These are phyloP conservation scores for Allophyes oxyacanthae DNA, from an alignment of 2,888 invertebrate species.

Conservation along the genomic window DNA sequence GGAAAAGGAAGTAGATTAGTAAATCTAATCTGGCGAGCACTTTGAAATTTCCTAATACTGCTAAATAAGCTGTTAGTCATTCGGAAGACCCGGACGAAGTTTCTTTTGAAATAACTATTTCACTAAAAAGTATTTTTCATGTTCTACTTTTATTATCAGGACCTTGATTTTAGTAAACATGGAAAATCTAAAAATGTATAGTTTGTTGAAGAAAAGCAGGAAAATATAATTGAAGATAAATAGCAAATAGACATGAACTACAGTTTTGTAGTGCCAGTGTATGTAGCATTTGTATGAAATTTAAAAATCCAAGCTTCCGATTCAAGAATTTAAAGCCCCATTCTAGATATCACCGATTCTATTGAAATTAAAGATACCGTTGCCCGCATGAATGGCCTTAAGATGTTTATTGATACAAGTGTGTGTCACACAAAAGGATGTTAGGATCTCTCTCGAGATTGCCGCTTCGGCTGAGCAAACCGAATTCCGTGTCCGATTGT, in stretches of 20 bases:
- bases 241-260: too few species aligned
- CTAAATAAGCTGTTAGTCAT: conserved; percentile 34
- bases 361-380: conserved; percentile 46
- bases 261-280: not conserved
- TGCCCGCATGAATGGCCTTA: conserved; percentile 55
- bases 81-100: not conserved
- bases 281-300: too few species aligned
- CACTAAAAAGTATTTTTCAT: conserved; percentile 15
- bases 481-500: conserved; percentile 70
- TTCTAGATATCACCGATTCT: conserved; percentile 19
- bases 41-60: conserved; percentile 34
- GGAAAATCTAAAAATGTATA: not conserved
- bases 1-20: conserved; percentile 44
- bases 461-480: conserved; percentile 78
- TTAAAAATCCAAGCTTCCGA: conserved; percentile 14
- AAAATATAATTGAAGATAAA: too few species aligned
- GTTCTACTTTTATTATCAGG: conserved; percentile 37
- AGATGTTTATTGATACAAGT: conserved; percentile 77
- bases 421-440: conserved; percentile 77
- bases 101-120: conserved; percentile 18
- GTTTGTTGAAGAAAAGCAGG: too few species aligned
- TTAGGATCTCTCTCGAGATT: conserved; percentile 73
- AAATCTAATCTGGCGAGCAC: conserved; percentile 43
- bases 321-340: conserved; percentile 26
- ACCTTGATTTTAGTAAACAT: conserved; percentile 28